phyloP scores from a whole-genome alignment of 2,888 invertebrate species.

The Empis stercorea region DNA sequence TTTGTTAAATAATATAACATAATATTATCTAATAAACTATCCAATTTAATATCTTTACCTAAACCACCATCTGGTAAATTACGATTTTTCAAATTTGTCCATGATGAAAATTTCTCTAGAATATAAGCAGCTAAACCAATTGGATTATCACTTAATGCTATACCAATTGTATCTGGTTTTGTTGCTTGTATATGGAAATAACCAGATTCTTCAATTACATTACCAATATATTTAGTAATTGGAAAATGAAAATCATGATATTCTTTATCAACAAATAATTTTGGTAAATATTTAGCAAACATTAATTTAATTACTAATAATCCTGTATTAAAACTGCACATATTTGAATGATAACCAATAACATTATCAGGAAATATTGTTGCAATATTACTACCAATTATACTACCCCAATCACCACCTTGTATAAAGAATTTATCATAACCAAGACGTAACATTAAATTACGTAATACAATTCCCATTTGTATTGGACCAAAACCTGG shows the following conservation, averaged over 20 bases:
- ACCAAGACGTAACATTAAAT: constrained; percentile 50
- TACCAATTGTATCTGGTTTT: constrained; percentile 69
- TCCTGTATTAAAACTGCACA: constrained; percentile 38
- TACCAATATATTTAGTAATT: constrained; percentile 14
- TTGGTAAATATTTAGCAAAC: constrained; percentile 40
- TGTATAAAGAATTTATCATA: constrained; percentile 47
- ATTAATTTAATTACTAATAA: constrained; percentile 22
- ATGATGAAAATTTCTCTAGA: constrained; percentile 68
- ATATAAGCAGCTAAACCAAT: constrained; percentile 70
- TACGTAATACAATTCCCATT: constrained; percentile 41
- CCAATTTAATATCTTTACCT: constrained; percentile 46
- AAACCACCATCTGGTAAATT: constrained; percentile 52
- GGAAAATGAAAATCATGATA: constrained; percentile 30
- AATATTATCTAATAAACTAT: constrained; percentile 64
- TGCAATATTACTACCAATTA: constrained; percentile 44
- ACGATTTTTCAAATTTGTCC: constrained; percentile 46
- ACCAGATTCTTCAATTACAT: constrained; percentile 33
- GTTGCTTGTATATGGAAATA: constrained; percentile 64
- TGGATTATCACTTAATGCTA: constrained; percentile 59
- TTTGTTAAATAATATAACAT: constrained; percentile 73
- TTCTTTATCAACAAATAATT: constrained; percentile 40
- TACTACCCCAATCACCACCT: constrained; percentile 66
- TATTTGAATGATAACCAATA: constrained; percentile 43
- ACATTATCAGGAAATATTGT: constrained; percentile 44
- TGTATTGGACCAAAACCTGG: constrained; percentile 45